These are phyloP conservation scores for Phalacrocorax brasilianus DNA, from an alignment of 2,113 vertebrate species.

Conservation along the genomic window DNA sequence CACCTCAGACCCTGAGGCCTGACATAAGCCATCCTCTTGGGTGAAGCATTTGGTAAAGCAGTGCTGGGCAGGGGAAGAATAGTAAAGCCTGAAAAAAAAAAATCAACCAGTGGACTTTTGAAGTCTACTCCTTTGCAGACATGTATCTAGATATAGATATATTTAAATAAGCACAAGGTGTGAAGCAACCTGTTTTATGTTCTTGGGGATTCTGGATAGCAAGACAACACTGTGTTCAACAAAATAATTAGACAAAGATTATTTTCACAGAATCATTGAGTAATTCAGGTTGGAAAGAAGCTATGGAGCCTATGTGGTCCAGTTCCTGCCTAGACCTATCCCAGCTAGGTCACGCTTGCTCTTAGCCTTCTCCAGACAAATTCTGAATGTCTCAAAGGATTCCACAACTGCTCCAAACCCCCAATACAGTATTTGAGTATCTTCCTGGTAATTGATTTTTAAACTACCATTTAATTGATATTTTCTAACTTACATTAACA, in stretches of 20 bases:
- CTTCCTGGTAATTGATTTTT: neutral
- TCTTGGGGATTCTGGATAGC: neutral
- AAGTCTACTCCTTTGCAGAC: neutral
- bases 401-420: neutral
- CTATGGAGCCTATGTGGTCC: neutral
- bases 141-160: neutral
- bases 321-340: neutral
- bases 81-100: neutral
- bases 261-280: neutral
- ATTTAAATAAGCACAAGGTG: neutral
- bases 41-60: rapidly evolving
- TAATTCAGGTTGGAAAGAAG: neutral
- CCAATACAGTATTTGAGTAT: neutral
- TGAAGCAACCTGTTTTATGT: neutral
- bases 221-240: rapidly evolving
- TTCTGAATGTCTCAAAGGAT: neutral
- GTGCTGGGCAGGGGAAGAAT: neutral
- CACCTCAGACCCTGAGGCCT: neutral
- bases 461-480: neutral
- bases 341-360: neutral
- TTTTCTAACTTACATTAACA: conserved; percentile 89
- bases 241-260: neutral
- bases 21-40: neutral
- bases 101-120: neutral
- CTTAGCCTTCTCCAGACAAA: neutral